Evolutionary conservation across 92 coral and sea anemone species (phyloP).

Genomic region (Paragorgia papillata): DNA sequence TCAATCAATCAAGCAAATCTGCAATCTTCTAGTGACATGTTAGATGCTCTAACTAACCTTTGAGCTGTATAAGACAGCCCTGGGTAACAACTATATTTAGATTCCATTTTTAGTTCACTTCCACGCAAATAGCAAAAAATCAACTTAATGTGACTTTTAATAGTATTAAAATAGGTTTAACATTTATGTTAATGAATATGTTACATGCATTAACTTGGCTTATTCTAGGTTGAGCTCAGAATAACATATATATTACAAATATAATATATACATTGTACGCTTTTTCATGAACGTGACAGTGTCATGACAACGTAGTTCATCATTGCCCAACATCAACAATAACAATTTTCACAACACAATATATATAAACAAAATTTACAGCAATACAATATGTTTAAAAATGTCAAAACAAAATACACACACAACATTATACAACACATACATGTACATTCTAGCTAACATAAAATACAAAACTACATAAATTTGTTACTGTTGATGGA

Average conservation of each 20-base stretch:
- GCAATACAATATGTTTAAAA: neutral
- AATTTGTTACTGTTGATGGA: neutral
- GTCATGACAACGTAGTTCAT: neutral
- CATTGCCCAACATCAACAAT: slow-evolving; percentile 1
- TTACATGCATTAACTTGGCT: neutral
- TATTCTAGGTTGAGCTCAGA: neutral
- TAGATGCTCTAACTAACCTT: too few species aligned
- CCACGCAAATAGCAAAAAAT: too few species aligned
- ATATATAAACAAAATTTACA: too few species aligned
- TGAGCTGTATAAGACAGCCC: too few species aligned
- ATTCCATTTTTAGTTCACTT: too few species aligned
- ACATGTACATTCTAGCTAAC: neutral
- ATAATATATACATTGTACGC: too few species aligned
- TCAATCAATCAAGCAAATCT: too few species aligned
- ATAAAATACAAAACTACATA: slow-evolving; percentile 6
- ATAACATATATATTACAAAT: neutral
- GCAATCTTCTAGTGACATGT: too few species aligned
- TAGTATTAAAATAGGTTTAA: too few species aligned
- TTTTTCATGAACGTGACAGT: slow-evolving; percentile 2
- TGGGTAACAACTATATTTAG: too few species aligned
- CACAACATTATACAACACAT: neutral
- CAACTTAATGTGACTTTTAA: too few species aligned
- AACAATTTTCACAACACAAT: neutral
- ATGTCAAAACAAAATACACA: neutral
- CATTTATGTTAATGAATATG: neutral